Base-by-base conservation (phyloP, 2,113 vertebrate genomes). In the Pogona vitticeps region DNA sequence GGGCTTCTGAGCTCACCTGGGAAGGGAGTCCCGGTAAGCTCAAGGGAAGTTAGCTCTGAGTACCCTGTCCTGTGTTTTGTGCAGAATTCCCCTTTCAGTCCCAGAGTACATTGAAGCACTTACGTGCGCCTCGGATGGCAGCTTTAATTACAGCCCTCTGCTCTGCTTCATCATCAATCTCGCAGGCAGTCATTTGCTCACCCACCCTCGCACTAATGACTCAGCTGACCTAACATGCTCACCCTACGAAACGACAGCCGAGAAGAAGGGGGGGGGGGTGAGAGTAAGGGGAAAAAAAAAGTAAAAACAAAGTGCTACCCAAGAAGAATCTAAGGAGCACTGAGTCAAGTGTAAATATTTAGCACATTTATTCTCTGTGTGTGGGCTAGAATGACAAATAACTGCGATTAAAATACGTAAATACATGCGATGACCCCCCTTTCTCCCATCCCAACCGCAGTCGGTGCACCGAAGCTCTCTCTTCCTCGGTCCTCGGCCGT, bases 221-320 rank as follows among this genome's bases (percentile, higher is more conserved):
- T 93, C 92, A 78, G 91, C 88, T 88, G 92, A 86, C 93, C 94
- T 72, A 89, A 82, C 84, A 81, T 72, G 90, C 92, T 82, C 88
- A 87, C 89, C 89, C 92, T 61, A 31, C 0, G 63, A 52, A 92
- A 90, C 86, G 80, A 81, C 83, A 87, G 88, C 90, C 61, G 86
- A 76, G 61, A 52, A 52, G 5, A 6, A 10, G 46, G 40, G 63
- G 23, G 38, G 61, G n/a, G 46, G 42, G 59, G 58, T 65, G 33
- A 36, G 76, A 46, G 46, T n/a, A n/a, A 23, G 9, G 0, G n/a
- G 8, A 23, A 21, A 3, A 28, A 23, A 20, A 78, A 40, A 70
- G n/a, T 36, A 58, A 14, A 46, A 56, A 26, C 20, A 1, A 91
- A 93, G 92, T 91, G 71, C 82, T 92, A 88, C 83, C 82, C 75